Evolutionary conservation across 2,797 vertebrate species (phyloP).

Genomic region (Hephaestus fuliginosus): DNA sequence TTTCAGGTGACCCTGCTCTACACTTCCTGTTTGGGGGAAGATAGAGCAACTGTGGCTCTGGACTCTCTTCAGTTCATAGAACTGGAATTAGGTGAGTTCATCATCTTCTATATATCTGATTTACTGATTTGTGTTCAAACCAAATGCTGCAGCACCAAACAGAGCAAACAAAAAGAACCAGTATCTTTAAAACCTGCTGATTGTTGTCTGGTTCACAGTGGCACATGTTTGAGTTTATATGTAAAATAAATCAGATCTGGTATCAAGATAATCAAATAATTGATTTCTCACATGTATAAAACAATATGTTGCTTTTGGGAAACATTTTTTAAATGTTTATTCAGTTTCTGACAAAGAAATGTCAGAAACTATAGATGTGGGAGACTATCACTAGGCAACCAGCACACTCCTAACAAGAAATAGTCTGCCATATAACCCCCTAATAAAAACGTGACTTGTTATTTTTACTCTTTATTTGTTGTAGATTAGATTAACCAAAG

Average conservation of each 20-base stretch:
- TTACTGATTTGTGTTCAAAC: constrained; percentile 1
- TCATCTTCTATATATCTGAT: not conserved
- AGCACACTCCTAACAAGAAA: too few relatives aligned
- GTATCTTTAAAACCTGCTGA: constrained; percentile 1
- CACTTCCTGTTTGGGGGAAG: constrained; percentile 78
- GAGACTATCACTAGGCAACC: too few relatives aligned
- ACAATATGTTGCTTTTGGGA: not conserved
- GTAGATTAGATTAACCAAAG: too few relatives aligned
- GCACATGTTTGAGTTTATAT: not conserved
- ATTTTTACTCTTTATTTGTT: too few relatives aligned
- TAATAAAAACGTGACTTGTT: too few relatives aligned
- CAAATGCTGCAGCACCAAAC: not conserved
- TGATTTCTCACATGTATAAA: not conserved
- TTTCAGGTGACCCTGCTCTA: constrained; percentile 89
- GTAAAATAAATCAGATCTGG: not conserved
- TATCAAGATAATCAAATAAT: not conserved
- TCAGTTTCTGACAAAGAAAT: too few relatives aligned
- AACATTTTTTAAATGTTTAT: not conserved
- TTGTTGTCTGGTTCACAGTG: constrained; percentile 1
- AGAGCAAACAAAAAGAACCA: not conserved
- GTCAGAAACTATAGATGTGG: too few relatives aligned
- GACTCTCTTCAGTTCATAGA: constrained; percentile 88
- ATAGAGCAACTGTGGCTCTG: constrained; percentile 80
- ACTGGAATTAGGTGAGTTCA: constrained; percentile 80
- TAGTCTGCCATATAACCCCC: too few relatives aligned